phyloP scores from a whole-genome alignment of 2,113 vertebrate species.

The Beaufortia kweichowensis region DNA sequence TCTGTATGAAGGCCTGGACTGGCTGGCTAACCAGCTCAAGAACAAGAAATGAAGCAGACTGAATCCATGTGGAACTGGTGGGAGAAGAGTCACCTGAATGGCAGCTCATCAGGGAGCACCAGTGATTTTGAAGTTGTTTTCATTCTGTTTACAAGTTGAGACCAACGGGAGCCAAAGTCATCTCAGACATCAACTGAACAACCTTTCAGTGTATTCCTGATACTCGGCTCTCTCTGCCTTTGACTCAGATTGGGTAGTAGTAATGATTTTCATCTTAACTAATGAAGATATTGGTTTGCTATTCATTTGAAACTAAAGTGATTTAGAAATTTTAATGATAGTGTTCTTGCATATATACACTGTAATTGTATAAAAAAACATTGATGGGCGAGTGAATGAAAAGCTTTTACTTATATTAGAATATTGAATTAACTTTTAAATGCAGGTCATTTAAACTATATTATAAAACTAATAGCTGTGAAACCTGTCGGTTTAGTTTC shows the following conservation, averaged over 20 bases:
- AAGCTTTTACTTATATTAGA: conserved; percentile 31
- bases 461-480: conserved; percentile 17
- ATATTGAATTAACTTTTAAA: conserved; percentile 35
- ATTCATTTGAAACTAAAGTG: background rate
- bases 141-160: conserved; percentile 67
- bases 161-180: conserved; percentile 54
- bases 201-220: background rate
- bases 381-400: conserved; percentile 10
- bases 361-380: background rate
- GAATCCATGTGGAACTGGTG: conserved; percentile 8
- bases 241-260: background rate
- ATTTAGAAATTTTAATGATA: conserved; percentile 1
- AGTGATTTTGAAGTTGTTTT: conserved; percentile 62
- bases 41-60: conserved; percentile 87
- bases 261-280: conserved; percentile 7
- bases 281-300: conserved; percentile 2
- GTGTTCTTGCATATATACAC: background rate
- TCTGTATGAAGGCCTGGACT: conserved; percentile 94
- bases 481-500: conserved; percentile 32
- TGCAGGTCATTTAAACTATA: conserved; percentile 55
- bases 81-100: conserved; percentile 62
- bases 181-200: conserved; percentile 6
- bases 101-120: conserved; percentile 54
- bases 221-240: background rate
- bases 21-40: conserved; percentile 98